Evolutionary conservation across 2,888 invertebrate species (phyloP).

Genomic region (Holacanthella duospinosa): DNA sequence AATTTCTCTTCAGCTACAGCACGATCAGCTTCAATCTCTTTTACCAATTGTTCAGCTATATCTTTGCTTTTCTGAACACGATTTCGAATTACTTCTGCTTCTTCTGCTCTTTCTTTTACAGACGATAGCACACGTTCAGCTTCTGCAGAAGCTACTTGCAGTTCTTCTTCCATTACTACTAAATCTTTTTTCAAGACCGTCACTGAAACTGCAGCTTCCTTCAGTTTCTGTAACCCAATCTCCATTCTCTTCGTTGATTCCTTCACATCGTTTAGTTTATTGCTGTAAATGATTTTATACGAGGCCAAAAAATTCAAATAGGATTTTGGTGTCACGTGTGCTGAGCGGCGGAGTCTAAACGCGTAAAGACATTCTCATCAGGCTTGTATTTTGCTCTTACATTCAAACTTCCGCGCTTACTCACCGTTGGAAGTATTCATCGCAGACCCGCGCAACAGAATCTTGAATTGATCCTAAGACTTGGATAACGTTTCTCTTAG

Average conservation of each 20-base stretch:
- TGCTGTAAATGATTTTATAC: constrained; percentile 85
- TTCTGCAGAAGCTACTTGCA: constrained; percentile 82
- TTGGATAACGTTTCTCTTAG: constrained; percentile 75
- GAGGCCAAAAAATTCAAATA: constrained; percentile 90
- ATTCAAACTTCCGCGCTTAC: neutral
- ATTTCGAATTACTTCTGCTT: constrained; percentile 66
- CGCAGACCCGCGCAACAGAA: constrained; percentile 70
- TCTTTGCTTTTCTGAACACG: constrained; percentile 93
- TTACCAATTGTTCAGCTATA: constrained; percentile 75
- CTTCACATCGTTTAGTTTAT: constrained; percentile 77
- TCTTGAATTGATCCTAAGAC: constrained; percentile 90
- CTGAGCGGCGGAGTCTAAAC: constrained; percentile 13
- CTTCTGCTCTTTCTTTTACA: constrained; percentile 86
- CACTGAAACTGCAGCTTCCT: constrained; percentile 89
- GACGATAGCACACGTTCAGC: constrained; percentile 77
- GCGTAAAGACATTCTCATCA: neutral
- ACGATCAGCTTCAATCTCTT: constrained; percentile 79
- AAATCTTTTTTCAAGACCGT: constrained; percentile 82
- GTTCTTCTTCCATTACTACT: constrained; percentile 86
- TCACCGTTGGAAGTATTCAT: constrained; percentile 70
- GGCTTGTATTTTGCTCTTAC: neutral
- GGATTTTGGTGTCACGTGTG: constrained; percentile 70
- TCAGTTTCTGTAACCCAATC: constrained; percentile 83
- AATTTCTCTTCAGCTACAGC: constrained; percentile 81
- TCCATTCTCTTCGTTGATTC: constrained; percentile 89